Evolutionary conservation across 2,113 vertebrate genomes (phyloP).

Genomic region (Mormyrus lacerda): DNA sequence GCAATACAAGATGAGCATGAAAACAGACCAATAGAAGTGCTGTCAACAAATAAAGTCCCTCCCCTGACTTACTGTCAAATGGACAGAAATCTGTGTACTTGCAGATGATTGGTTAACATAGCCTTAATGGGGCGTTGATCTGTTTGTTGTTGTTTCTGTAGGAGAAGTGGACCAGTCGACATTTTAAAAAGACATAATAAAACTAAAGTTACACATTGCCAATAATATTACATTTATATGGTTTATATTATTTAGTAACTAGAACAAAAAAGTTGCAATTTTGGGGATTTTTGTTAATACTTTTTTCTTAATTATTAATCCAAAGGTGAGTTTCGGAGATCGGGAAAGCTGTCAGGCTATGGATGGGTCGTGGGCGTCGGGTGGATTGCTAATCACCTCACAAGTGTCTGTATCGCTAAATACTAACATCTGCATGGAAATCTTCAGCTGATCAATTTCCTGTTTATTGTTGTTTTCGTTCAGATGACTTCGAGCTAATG

Average conservation of each 20-base stretch:
- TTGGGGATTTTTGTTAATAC: background rate
- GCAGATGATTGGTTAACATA: conserved; percentile 39
- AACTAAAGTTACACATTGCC: background rate
- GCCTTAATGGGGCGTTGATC: background rate
- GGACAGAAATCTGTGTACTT: background rate
- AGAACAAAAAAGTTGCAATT: background rate
- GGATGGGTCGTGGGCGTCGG: background rate
- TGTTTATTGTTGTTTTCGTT: background rate
- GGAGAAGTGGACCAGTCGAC: conserved; percentile 45
- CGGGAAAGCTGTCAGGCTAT: background rate
- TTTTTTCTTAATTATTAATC: background rate
- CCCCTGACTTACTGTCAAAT: background rate
- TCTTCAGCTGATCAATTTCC: background rate
- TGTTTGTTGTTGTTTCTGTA: conserved; percentile 59
- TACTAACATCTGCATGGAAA: background rate
- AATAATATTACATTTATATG: background rate
- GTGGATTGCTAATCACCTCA: background rate
- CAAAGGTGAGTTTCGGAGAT: conserved; percentile 14
- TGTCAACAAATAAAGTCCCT: conserved; percentile 18
- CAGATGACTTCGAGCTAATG: background rate
- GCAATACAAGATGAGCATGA: conserved; percentile 1
- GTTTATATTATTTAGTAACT: background rate
- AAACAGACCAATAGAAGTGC: conserved; percentile 34
- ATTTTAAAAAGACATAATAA: conserved; percentile 43
- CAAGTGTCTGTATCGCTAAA: background rate